Base-by-base conservation (phyloP, 2,113 vertebrate genomes). In the Montifringilla adamsi region DNA sequence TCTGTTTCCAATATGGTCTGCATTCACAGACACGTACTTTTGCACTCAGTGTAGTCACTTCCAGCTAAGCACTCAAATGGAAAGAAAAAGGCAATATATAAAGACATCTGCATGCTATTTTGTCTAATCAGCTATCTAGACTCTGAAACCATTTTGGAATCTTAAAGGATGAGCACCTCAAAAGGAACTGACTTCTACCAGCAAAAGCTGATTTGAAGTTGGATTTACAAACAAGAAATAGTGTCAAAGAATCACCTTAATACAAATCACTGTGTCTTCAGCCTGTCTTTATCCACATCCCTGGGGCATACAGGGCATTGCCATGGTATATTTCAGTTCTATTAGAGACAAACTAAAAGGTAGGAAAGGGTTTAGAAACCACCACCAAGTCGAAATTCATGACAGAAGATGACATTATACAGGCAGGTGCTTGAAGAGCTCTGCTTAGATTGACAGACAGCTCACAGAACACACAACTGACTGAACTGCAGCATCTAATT, bases 1-100 rank as follows among this genome's bases (percentile, higher is more conserved):
- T 98, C 97, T 97, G 97, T 86, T 98, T 98, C 97, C 98, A 98
- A 98, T 98, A 98, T 98, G 98, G 87, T 98, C 97, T 97, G 59
- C 96, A 97, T 97, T 97, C 98, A 98, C 97, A 97, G 97, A 96
- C 93, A 91, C 62, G 62, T 91, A 89, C 94, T 97, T 97, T 60
- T 69, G 91, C 76, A 94, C 96, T 95, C 95, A 95, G 95, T 95
- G 84, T 47, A 96, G 95, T 96, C 96, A 96, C 81, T 98, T 98
- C 92, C 96, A 98, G 97, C 96, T 97, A 94, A 97, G 95, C 80
- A 96, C 87, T 97, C 79, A 58, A n/a, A 94, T 81, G 5, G 6
- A 8, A 46, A 96, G 96, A 93, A 64, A 83, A 86, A 43, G 60
- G 88, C 91, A 89, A 72, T 84, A 93, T 81, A 96, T 91, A 96